A percentile compares a stretch with the other conserved stretches of the same genome.
Evolutionary conservation across 2,113 vertebrate species (phyloP).

Genomic region (Seriola dumerili): DNA sequence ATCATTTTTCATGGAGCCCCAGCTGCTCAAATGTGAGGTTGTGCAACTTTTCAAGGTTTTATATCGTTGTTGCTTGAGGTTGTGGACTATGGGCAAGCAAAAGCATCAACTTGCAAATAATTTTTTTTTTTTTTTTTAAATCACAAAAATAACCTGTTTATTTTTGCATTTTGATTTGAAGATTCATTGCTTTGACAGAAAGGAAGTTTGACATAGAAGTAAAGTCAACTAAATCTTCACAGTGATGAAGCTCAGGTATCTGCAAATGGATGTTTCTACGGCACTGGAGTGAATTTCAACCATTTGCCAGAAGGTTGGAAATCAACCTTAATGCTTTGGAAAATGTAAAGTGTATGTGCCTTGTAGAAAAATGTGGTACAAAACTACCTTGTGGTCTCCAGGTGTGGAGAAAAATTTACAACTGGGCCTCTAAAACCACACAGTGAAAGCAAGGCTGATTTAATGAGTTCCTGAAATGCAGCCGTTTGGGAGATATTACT

Average conservation of each 20-base stretch:
- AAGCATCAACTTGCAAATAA: not conserved
- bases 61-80: not conserved
- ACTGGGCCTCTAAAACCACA: not conserved
- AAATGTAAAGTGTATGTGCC: not conserved
- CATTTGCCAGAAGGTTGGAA: not conserved
- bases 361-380: not conserved
- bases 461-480: slow-evolving; percentile 3
- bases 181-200: not conserved
- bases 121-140: too few species aligned
- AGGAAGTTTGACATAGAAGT: slow-evolving; percentile 10
- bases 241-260: slow-evolving; percentile 10
- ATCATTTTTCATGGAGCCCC: not conserved
- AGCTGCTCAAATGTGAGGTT: not conserved
- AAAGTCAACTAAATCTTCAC: not conserved
- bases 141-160: not conserved
- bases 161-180: not conserved
- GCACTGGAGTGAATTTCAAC: not conserved
- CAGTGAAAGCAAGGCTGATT: not conserved
- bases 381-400: not conserved
- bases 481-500: not conserved
- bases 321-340: slow-evolving; percentile 3
- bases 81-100: not conserved
- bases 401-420: not conserved
- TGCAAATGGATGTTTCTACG: slow-evolving; percentile 6
- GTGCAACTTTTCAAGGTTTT: not conserved